Percentiles rank a stretch among this genome's conserved stretches.
Evolutionary conservation across 2,888 invertebrate species (phyloP).

Genomic region (Pterobdella sp.): DNA sequence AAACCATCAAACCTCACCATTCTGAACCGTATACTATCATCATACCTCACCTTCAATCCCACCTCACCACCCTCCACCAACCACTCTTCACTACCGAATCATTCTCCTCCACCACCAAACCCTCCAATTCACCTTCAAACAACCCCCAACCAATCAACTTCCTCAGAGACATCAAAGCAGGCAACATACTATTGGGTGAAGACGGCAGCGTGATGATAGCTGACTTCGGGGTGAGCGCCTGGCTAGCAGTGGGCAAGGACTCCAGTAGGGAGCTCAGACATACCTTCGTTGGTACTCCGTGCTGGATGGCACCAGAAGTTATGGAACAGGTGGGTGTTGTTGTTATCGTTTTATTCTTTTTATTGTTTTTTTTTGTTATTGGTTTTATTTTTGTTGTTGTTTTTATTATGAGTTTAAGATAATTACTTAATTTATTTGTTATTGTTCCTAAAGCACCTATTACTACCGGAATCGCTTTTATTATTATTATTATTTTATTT

Average conservation of each 20-base stretch:
- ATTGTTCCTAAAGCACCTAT: too few relatives aligned
- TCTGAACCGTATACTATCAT: too few relatives aligned
- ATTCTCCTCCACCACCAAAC: too few relatives aligned
- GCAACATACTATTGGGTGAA: conserved; percentile 89
- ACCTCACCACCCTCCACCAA: too few relatives aligned
- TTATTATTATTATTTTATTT: background rate
- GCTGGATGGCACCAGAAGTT: conserved; percentile 99
- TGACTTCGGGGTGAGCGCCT: conserved; percentile 96
- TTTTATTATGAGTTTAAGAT: too few relatives aligned
- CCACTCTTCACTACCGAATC: too few relatives aligned
- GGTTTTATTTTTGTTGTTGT: background rate
- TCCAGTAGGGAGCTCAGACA: conserved; percentile 81
- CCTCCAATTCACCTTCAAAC: background rate
- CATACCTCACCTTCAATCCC: too few relatives aligned
- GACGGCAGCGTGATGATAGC: conserved; percentile 94
- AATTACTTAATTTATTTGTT: too few relatives aligned
- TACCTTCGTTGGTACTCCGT: conserved; percentile 96
- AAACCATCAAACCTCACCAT: background rate
- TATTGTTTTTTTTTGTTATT: background rate
- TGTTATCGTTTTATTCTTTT: background rate
- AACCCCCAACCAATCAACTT: background rate
- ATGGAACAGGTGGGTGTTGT: conserved; percentile 60
- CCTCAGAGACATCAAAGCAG: conserved; percentile 86
- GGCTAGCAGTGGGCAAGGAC: conserved; percentile 89
- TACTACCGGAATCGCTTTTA: background rate